Evolutionary conservation across 2,888 invertebrate species (phyloP), one percentile per base, ranked within the genome.

Genomic region (Melikaiella ostensackeni): DNA sequence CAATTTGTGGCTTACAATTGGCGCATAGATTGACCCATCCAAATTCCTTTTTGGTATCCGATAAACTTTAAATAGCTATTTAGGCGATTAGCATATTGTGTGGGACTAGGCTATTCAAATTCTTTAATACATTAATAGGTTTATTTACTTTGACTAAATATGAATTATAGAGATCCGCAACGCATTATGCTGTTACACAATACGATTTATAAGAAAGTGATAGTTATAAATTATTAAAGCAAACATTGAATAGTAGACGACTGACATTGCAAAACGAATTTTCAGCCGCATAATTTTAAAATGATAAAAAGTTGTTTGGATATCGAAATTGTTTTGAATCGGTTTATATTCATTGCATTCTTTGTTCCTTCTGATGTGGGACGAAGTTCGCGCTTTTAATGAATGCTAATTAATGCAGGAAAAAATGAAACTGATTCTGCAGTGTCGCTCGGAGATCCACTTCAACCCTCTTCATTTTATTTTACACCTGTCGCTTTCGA

Each of bases 41-140:
- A 80, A 80, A 80, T 80, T 77, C 64, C 75, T 78, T 73, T 33
- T 55, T 50, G 27, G 19, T 16, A 75, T 42, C 27, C 74, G 55
- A 19, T 61, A 50, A 38, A 64, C 13, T 76, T 30, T 16, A 7
- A 24, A 38, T 27, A 46, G 24, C 11, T 4, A 42, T 50, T 70
- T 75, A 35, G 19, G 11, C 21, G 21, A 61, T 75, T 75, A 42
- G 38, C 61, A 75, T 75, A 75, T 42, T 24, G 61, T 30, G 75
- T 75, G 46, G 61, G 75, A 27, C 27, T 57, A 21, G 16, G 13
- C 7, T 33, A 59, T 30, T 70, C n/a, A 50, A 50, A 30, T 50
- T n/a, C 1, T 33, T n/a, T 11, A 70, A 19, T 13, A 50, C 6
- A 50, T n/a, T 30, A 3, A 50, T n/a, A 59, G 16, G 1, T 59